These are phyloP conservation scores for Ptychobarbus kaznakovi DNA, from an alignment of 2,797 vertebrate species.

Conservation along the genomic window DNA sequence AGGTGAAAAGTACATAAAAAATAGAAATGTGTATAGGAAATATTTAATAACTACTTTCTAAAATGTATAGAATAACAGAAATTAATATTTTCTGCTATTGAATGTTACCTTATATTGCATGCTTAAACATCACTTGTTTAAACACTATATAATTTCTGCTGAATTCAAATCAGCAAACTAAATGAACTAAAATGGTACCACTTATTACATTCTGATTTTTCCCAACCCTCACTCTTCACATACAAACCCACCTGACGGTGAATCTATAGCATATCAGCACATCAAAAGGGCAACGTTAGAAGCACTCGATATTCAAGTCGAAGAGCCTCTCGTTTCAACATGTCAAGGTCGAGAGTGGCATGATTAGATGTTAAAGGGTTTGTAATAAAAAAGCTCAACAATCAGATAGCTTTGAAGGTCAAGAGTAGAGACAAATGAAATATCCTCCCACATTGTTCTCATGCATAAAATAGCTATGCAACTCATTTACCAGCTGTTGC, in stretches of 20 bases:
- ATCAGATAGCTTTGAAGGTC: constrained; percentile 59
- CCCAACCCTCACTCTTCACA: neutral
- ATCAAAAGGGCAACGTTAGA: constrained; percentile 50
- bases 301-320: constrained; percentile 52
- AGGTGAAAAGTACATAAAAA: neutral
- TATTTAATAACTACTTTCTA: neutral
- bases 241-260: constrained; percentile 27
- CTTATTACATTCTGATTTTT: neutral
- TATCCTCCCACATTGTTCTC: constrained; percentile 46
- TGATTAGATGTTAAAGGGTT: constrained; percentile 54
- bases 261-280: constrained; percentile 36
- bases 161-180: neutral
- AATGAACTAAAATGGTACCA: neutral
- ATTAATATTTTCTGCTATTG: neutral
- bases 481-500: constrained; percentile 53
- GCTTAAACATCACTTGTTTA: neutral
- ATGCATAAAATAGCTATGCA: constrained; percentile 58
- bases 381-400: constrained; percentile 45
- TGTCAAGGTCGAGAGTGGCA: constrained; percentile 57
- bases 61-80: neutral
- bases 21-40: neutral
- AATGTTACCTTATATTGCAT: neutral
- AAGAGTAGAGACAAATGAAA: constrained; percentile 53
- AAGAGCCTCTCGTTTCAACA: constrained; percentile 59
- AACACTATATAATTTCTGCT: neutral